Conservation (phyloP, 2,888 invertebrate species). For the Galerucella pusilla region DNA sequence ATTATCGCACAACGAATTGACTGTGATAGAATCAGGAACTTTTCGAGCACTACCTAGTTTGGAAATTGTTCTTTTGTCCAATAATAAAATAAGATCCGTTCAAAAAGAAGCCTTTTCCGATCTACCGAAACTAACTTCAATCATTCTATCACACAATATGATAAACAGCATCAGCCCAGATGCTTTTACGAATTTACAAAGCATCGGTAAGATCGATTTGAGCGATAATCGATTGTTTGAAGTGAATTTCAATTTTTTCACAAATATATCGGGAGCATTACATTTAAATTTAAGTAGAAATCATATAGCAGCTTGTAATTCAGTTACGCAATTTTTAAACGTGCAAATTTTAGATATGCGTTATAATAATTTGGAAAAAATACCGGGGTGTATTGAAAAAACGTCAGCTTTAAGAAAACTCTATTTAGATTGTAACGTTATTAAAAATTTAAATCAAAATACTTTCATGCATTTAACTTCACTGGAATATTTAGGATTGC, state of each 20-base stretch:
- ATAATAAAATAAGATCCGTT: slow-evolving; percentile 79
- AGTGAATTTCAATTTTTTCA: slow-evolving; percentile 75
- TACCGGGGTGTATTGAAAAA: slow-evolving; percentile 76
- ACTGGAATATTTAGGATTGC: slow-evolving; percentile 79
- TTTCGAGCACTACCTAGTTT: slow-evolving; percentile 71
- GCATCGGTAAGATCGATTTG: slow-evolving; percentile 81
- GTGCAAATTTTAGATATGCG: slow-evolving; percentile 79
- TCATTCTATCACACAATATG: slow-evolving; percentile 86
- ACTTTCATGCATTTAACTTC: slow-evolving; percentile 78
- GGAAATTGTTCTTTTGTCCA: slow-evolving; percentile 81
- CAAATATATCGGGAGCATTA: slow-evolving; percentile 77
- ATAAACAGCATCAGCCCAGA: slow-evolving; percentile 78
- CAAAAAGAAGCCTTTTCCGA: slow-evolving; percentile 79
- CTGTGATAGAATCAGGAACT: slow-evolving; percentile 74
- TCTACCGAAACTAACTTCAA: slow-evolving; percentile 81
- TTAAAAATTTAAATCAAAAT: slow-evolving; percentile 76
- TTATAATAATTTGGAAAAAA: slow-evolving; percentile 74
- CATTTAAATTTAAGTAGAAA: slow-evolving; percentile 83
- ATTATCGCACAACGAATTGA: slow-evolving; percentile 84
- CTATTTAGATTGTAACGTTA: slow-evolving; percentile 79
- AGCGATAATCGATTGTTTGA: slow-evolving; percentile 81
- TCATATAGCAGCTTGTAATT: slow-evolving; percentile 66
- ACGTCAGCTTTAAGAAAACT: slow-evolving; percentile 76
- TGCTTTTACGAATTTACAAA: slow-evolving; percentile 81
- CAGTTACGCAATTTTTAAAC: slow-evolving; percentile 68